These are phyloP conservation scores for Cochlearius cochlearius DNA, from an alignment of 2,113 vertebrate species.

Conservation along the genomic window DNA sequence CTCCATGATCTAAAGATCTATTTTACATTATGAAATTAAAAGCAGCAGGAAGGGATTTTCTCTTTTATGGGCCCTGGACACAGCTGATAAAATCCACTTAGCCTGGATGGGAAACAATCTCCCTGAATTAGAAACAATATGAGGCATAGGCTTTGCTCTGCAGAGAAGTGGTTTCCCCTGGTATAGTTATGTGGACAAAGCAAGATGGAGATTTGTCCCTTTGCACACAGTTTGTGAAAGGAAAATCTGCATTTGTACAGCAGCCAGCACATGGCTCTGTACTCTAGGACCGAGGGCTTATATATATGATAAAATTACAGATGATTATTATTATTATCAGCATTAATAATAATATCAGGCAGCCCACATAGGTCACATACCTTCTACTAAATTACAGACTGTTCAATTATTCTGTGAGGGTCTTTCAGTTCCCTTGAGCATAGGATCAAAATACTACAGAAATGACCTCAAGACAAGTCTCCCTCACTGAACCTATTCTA, in stretches of 20 bases:
- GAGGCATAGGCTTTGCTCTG: neutral
- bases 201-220: neutral
- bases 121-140: neutral
- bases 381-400: neutral
- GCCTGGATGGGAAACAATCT: neutral
- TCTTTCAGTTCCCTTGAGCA: neutral
- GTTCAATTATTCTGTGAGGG: neutral
- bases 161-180: neutral
- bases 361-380: neutral
- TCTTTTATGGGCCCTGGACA: neutral
- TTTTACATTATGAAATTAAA: constrained; percentile 17
- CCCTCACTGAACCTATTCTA: neutral
- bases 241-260: neutral
- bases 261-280: neutral
- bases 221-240: neutral
- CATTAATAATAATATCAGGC: neutral
- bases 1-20: neutral
- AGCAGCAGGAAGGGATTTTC: neutral
- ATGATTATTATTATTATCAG: neutral
- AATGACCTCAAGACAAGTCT: neutral
- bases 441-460: neutral
- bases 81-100: neutral
- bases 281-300: neutral
- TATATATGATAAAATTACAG: neutral
- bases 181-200: neutral